These are phyloP conservation scores for Salpingus planirostris DNA, from an alignment of 2,888 invertebrate genomes.

Conservation along the genomic window DNA sequence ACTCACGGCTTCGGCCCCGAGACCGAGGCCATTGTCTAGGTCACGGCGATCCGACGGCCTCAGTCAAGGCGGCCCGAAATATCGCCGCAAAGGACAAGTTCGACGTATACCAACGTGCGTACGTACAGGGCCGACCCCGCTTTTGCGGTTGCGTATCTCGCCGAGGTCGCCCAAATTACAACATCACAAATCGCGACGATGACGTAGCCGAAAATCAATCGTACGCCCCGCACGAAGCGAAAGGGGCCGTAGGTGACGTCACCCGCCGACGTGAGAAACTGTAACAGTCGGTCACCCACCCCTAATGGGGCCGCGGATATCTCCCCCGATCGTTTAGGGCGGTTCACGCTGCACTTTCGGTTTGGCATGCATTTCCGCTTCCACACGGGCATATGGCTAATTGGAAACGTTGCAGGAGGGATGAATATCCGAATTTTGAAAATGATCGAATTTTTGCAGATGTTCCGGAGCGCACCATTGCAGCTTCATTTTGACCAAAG, in stretches of 20 bases:
- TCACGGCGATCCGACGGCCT: slow-evolving; percentile 10
- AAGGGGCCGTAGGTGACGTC: too few species aligned
- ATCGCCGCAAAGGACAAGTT: too few species aligned
- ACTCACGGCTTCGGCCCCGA: too few species aligned
- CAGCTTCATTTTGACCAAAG: slow-evolving; percentile 56
- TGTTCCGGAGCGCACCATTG: slow-evolving; percentile 70
- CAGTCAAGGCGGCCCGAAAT: slow-evolving; percentile 9
- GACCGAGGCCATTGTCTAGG: slow-evolving; percentile 11
- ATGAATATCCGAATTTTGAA: too few species aligned
- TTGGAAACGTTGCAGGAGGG: slow-evolving; percentile 4
- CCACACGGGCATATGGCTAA: slow-evolving; percentile 10
- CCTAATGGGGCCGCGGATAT: slow-evolving; percentile 2
- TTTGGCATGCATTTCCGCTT: slow-evolving; percentile 4
- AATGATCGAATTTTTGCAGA: slow-evolving; percentile 40
- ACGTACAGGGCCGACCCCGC: too few species aligned
- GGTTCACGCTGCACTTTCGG: slow-evolving; percentile 1
- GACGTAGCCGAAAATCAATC: slow-evolving; percentile 3
- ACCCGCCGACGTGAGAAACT: slow-evolving; percentile 5
- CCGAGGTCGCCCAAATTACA: too few species aligned
- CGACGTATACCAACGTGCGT: too few species aligned
- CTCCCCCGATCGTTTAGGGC: slow-evolving; percentile 9
- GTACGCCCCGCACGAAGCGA: slow-evolving; percentile 1
- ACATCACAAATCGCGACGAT: too few species aligned
- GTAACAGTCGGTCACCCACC: slow-evolving; percentile 8
- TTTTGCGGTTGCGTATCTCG: too few species aligned